These are phyloP conservation scores for Cordilura impudica DNA, from an alignment of 2,888 invertebrate species.

Conservation along the genomic window DNA sequence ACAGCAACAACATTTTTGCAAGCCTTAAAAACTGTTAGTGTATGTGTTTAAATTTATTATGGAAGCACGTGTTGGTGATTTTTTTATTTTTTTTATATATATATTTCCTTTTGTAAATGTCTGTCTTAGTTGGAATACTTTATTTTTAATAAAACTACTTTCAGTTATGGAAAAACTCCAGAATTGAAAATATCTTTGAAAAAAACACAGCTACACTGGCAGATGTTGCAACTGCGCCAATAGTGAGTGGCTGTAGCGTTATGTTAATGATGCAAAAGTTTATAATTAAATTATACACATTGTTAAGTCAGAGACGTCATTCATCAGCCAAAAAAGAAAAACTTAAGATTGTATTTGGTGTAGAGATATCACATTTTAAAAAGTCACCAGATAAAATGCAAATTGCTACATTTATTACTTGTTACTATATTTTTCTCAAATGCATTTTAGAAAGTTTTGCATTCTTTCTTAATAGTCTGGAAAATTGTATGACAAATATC, in stretches of 20 bases:
- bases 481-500: no score
- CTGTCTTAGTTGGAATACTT: neutral
- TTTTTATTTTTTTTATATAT: neutral
- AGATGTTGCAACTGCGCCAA: slow-evolving; percentile 64
- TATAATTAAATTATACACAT: slow-evolving; percentile 72
- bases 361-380: no score
- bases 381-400: no score
- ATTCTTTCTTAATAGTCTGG: no score
- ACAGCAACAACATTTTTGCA: neutral
- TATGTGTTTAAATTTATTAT: slow-evolving; percentile 21
- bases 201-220: slow-evolving; percentile 4
- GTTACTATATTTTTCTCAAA: no score
- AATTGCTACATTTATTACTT: no score
- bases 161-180: neutral
- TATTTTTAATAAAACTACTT: no score
- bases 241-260: slow-evolving; percentile 71
- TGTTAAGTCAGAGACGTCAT: neutral
- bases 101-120: neutral
- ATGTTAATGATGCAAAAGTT: slow-evolving; percentile 74
- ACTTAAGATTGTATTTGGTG: no score
- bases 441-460: no score
- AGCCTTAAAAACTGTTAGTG: neutral
- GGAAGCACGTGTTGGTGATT: slow-evolving; percentile 24
- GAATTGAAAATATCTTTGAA: neutral
- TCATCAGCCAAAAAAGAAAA: no score